Base-by-base conservation (phyloP, 2,113 vertebrate species). In the Neolamprologus sp. region DNA sequence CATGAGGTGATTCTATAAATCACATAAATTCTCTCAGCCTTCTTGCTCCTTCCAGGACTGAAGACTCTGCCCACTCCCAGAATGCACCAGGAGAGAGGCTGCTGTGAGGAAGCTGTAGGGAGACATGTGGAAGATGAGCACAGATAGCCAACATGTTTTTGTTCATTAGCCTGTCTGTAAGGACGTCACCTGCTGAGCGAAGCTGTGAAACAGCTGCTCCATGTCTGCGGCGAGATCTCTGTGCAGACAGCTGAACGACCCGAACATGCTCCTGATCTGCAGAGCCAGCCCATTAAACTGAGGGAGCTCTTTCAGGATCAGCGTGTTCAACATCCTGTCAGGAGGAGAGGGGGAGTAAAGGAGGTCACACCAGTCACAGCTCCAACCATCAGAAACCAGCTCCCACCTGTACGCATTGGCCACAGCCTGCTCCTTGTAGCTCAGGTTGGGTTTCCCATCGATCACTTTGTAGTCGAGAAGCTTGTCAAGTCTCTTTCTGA, bases 401-500 rank as follows among this genome's bases (percentile, higher is more conserved):
- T 23, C 4, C 8, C 12, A 96, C 95, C 80, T 97, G 94, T 99
- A 99, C 0, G 96, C 97, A 95, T 97, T 97, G 81, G 96, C 97
- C 84, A 97, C 95, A 0, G 92, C 97, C 89, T 99, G 97, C 57
- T 99, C 98, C 0, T 98, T 97, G 0, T 97, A 98, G 2, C 92
- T 98, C 89, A 98, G 93, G 0, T 94, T 97, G 87, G 94, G 90
- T 85, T 98, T 97, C 87, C 97, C 97, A 12, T 98, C 97, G 4
- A 98, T 95, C 88, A 96, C 84, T 89, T 98, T 97, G 0, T 97
- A 99, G 96, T 99, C 98, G 26, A 99, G 95, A 42, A 98, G 96
- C 90, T 99, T 99, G 96, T 98, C 97, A 89, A 97, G 94, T 5
- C 98, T 96, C 87, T 99, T 99, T 91, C 90, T 97, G 92, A 99